These are phyloP conservation scores for Drosophila funebris DNA, from an alignment of 1,140 invertebrate genomes.

Conservation along the genomic window DNA sequence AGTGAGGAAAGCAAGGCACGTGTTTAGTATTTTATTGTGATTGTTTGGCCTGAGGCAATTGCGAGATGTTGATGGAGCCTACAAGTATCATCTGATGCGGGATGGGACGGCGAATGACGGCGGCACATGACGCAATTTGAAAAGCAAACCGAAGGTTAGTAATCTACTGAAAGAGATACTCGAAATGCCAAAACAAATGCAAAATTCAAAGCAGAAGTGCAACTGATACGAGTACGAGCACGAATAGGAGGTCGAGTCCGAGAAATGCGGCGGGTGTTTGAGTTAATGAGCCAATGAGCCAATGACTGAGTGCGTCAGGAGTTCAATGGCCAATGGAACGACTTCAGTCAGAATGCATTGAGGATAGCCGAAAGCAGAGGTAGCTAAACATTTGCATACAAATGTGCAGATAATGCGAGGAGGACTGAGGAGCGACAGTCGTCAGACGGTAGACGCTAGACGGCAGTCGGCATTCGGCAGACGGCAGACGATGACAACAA, in stretches of 20 bases:
- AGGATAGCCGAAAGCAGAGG: background rate
- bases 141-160: background rate
- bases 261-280: background rate
- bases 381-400: conserved; percentile 47
- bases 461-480: background rate
- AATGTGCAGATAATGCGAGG: conserved; percentile 26
- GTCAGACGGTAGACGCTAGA: background rate
- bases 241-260: background rate
- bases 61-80: background rate
- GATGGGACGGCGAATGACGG: background rate
- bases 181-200: conserved; percentile 7
- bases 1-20: conserved; percentile 2
- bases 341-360: conserved; percentile 30
- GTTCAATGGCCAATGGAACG: conserved; percentile 47
- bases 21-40: conserved; percentile 16
- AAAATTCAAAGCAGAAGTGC: conserved; percentile 1
- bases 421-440: conserved; percentile 5
- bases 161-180: background rate
- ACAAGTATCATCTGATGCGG: background rate
- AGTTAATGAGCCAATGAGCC: conserved; percentile 63
- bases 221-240: background rate
- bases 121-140: conserved; percentile 20
- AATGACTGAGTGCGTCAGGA: conserved; percentile 13
- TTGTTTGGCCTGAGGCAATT: background rate
- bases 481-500: conserved; percentile 29